Conservation (phyloP, 2,797 vertebrate genomes). For the Microctenopoma stevenorrisi region DNA sequence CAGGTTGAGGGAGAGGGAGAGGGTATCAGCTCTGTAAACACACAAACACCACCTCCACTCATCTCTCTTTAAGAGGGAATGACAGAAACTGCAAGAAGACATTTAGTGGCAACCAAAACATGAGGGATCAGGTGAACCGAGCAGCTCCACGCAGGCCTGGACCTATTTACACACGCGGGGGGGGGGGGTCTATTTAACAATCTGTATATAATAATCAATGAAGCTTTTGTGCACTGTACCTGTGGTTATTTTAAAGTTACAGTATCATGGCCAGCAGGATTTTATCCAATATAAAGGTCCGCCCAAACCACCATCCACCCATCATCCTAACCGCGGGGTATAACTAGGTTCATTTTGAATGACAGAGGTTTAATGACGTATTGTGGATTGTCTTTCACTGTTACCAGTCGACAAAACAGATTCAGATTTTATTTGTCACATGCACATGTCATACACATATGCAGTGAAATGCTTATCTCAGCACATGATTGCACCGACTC, state of each 20-base stretch:
- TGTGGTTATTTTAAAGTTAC: not conserved
- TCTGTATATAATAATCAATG: no score
- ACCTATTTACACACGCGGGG: slow-evolving; percentile 44
- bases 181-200: no score
- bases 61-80: slow-evolving; percentile 52
- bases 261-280: not conserved
- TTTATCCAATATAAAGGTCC: not conserved
- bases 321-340: no score
- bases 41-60: slow-evolving; percentile 54
- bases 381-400: no score
- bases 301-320: no score
- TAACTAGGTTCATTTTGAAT: no score
- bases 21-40: slow-evolving; percentile 44
- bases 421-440: no score
- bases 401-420: no score
- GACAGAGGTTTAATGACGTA: no score
- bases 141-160: slow-evolving; percentile 23
- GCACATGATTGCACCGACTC: no score
- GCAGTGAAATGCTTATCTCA: no score
- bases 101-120: slow-evolving; percentile 54
- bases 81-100: slow-evolving; percentile 49
- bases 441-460: no score
- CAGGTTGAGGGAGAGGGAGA: slow-evolving; percentile 43
- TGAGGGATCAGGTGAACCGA: slow-evolving; percentile 48
- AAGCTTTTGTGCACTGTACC: not conserved